Evolutionary conservation across 92 coral and sea anemone genomes (phyloP), one percentile per base, ranked within the genome.

Genomic region (Metridium senile): DNA sequence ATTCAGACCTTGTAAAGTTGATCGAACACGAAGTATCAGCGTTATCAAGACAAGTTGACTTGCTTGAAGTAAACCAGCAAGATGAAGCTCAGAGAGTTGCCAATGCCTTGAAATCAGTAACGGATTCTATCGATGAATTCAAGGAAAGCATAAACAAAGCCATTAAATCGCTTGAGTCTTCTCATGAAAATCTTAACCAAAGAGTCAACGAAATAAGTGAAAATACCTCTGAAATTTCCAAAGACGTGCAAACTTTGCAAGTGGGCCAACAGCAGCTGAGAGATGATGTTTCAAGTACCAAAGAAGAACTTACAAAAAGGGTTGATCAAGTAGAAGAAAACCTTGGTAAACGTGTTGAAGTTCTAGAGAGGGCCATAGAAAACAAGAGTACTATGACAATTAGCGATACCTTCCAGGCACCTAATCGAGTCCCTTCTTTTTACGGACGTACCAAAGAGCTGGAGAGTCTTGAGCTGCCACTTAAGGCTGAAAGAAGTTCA

Each of bases 1-100:
- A 93, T 59, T 71, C 86, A 26, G 98, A 87, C 71, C 70, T 90
- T 9, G 54, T 93, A 64, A 85, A 82, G 27, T 86, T 93, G 1
- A 52, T 93, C 58, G 79, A 79, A 9, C 62, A 10, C 0, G 93
- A 93, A 27, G 84, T 93, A 28, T 63, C 70, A 21, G 72, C 35
- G 28, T 84, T 93, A 20, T 22, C 27, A 19, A 49, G 61, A 20
- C 81, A 87, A 45, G 58, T 84, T 4, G 70, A 82, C 25, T 31
- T 23, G 68, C 56, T 77, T 10, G 66, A 35, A 46, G 27, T 30
- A 33, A 68, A 51, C 33, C 81, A 80, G 31, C 84, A 57, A 1
- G 90, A 81, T 26, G 97, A 93, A 67, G 74, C 82, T 28, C 79
- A 71, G 56, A 73, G 65, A 58, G 77, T 93, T 31, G 68, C 72